Base-by-base conservation (phyloP, 2,113 vertebrate species). In the Eira barbara region DNA sequence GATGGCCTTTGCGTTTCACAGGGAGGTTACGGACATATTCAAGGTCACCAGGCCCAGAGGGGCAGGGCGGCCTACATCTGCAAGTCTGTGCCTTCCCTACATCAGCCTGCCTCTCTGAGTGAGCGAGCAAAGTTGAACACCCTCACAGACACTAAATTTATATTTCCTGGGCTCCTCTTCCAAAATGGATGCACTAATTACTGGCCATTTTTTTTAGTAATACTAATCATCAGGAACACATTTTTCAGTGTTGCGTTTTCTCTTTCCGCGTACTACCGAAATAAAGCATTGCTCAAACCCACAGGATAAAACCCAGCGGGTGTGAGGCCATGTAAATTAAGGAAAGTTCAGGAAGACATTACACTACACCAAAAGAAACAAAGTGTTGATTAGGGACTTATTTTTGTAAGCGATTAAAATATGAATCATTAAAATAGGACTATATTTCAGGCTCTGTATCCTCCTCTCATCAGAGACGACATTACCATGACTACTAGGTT, bases 371-470 rank as follows among this genome's bases (percentile, higher is more conserved):
- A 29, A 57, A 84, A 97, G 87, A 97, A 95, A 92, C 95, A 87
- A 79, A 97, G 65, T 95, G 87, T 95, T 97, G 96, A 96, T 96
- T 94, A 94, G 94, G 94, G 86, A 52, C 94, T 97, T 97, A 97
- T 97, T 97, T 98, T 97, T 90, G 87, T 95, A 61, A 94, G 94
- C 21, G 90, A 96, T 98, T 94, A 96, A 98, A 97, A 98, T 97
- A 94, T 67, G 79, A 89, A 82, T 94, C 97, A 90, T 97, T 98
- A 96, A 97, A 97, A 97, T 96, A 97, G 97, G 97, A 90, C 94
- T 79, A 57, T 97, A 97, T 97, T 97, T 96, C 74, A 36, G 91
- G 96, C 95, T 91, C 49, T 1, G 25, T 69, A n/a, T 79, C 91
- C 39, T 89, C 34, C 1, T 93, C 89, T 83, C 81, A 27, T 90